phyloP scores from a whole-genome alignment of 2,797 vertebrate species.

The Acomys russatus region DNA sequence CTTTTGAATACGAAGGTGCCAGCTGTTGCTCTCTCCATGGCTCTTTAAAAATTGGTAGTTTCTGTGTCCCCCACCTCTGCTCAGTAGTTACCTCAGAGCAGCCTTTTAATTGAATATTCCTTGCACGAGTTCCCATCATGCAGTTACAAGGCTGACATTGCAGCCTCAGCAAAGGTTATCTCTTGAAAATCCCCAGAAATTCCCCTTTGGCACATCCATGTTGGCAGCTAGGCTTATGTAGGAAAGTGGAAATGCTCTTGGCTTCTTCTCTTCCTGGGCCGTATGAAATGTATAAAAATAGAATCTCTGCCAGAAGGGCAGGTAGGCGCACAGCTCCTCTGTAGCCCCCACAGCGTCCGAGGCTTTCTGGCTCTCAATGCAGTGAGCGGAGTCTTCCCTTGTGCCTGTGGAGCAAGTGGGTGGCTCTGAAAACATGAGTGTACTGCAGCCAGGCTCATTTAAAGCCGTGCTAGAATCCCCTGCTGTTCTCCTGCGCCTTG shows the following conservation, averaged over 20 bases:
- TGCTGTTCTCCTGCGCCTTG: neutral
- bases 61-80: neutral
- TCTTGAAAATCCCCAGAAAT: slow-evolving; percentile 89
- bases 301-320: slow-evolving; percentile 85
- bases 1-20: neutral
- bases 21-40: neutral
- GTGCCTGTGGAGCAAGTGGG: neutral
- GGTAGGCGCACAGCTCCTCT: slow-evolving; percentile 75
- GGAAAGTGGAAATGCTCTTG: slow-evolving; percentile 84
- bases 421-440: slow-evolving; percentile 43
- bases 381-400: neutral
- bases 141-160: slow-evolving; percentile 88
- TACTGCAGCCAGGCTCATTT: slow-evolving; percentile 4
- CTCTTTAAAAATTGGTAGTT: neutral
- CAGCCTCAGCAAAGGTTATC: slow-evolving; percentile 89
- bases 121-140: slow-evolving; percentile 85
- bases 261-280: slow-evolving; percentile 81
- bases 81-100: slow-evolving; percentile 77
- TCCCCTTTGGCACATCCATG: slow-evolving; percentile 88
- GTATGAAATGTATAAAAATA: slow-evolving; percentile 87
- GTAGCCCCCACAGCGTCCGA: slow-evolving; percentile 63
- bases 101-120: slow-evolving; percentile 85
- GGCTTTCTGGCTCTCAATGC: slow-evolving; percentile 56
- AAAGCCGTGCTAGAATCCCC: slow-evolving; percentile 12
- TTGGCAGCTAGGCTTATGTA: slow-evolving; percentile 88